Evolutionary conservation across 1,140 invertebrate genomes (phyloP).

Genomic region (Popillia japonica): DNA sequence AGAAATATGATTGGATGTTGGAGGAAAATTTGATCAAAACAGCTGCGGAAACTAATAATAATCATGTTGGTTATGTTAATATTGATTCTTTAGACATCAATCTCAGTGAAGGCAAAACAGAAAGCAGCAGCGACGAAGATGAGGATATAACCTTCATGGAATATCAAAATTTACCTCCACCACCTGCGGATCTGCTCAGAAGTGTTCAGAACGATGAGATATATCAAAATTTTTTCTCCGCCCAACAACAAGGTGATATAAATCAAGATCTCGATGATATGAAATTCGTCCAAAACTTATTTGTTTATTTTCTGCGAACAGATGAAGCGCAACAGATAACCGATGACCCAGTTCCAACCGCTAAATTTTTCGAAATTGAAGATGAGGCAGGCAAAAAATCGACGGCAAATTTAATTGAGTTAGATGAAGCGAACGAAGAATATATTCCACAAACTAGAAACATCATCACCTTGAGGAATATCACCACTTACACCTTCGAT

Average conservation of each 20-base stretch:
- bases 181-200: neutral
- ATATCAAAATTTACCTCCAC: neutral
- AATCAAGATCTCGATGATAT: neutral
- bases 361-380: neutral
- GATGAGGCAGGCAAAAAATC: neutral
- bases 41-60: neutral
- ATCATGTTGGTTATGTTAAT: neutral
- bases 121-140: neutral
- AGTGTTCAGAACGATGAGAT: neutral
- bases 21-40: neutral
- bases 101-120: neutral
- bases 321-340: neutral
- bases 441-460: neutral
- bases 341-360: neutral
- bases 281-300: neutral
- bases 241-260: slow-evolving; percentile 1
- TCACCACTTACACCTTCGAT: neutral
- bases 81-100: too few species aligned
- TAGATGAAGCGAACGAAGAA: neutral
- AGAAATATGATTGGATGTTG: neutral
- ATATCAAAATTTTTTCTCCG: neutral
- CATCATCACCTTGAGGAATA: neutral
- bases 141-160: neutral
- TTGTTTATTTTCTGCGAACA: slow-evolving; percentile 18
- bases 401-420: neutral